Evolutionary conservation across 2,797 vertebrate genomes (phyloP).

Genomic region (Mormyrops boulengeri): DNA sequence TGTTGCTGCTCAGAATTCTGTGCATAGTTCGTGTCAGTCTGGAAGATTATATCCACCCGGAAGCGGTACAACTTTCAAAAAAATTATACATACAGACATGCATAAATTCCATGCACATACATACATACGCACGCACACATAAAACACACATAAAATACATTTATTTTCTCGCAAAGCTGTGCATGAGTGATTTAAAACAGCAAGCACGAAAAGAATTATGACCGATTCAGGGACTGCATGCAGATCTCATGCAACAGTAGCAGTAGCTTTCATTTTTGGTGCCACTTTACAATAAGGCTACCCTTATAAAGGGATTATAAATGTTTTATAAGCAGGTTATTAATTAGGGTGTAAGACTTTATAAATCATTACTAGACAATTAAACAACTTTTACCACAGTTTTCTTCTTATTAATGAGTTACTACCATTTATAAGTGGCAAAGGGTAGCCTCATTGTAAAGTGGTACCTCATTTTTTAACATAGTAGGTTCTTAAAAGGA

Average conservation of each 20-base stretch:
- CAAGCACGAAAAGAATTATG: background rate
- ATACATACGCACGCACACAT: background rate
- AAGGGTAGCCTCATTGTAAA: background rate
- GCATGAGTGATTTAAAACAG: background rate
- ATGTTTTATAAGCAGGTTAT: background rate
- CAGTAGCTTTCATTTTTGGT: background rate
- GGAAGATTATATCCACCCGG: too few species aligned
- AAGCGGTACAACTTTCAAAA: too few species aligned
- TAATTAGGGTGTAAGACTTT: background rate
- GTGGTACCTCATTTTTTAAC: background rate
- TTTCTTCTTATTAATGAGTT: background rate
- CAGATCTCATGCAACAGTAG: background rate
- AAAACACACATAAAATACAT: background rate
- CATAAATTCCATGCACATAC: background rate
- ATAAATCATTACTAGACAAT: too few species aligned
- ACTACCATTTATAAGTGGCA: background rate
- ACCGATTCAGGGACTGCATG: background rate
- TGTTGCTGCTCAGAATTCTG: background rate
- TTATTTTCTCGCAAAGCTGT: background rate
- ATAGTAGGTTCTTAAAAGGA: background rate
- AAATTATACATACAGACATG: too few species aligned
- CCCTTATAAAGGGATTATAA: background rate
- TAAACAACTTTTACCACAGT: background rate
- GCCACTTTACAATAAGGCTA: background rate
- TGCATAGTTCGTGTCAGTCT: background rate